Conservation (phyloP, 2,888 invertebrate genomes). For the Pandemis corylana region DNA sequence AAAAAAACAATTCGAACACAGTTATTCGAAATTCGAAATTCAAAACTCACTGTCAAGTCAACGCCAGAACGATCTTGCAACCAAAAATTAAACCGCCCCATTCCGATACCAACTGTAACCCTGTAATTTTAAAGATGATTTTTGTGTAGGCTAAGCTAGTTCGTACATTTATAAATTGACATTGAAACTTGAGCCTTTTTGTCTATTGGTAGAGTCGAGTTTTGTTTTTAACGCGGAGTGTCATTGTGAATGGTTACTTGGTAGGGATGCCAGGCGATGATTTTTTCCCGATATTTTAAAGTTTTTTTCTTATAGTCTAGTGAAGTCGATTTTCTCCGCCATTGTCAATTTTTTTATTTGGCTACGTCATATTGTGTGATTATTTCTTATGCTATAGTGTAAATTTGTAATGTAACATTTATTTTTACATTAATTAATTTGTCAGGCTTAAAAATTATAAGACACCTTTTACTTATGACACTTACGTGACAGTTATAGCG, state of each 20-base stretch:
- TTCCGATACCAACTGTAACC: neutral
- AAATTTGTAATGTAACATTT: too few relatives aligned
- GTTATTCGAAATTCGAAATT: conserved; percentile 36
- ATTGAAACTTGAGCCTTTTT: neutral
- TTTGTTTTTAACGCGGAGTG: conserved; percentile 1
- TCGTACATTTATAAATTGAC: neutral
- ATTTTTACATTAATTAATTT: too few relatives aligned
- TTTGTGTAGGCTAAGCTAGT: neutral
- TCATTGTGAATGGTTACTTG: conserved; percentile 18
- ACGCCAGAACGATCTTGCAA: conserved; percentile 24
- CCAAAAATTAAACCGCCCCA: neutral
- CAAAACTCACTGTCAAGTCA: conserved; percentile 42
- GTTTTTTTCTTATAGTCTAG: neutral
- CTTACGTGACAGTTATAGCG: too few relatives aligned
- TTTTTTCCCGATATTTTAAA: neutral
- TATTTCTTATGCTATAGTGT: too few relatives aligned
- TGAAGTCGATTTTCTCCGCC: too few relatives aligned
- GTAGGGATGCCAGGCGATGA: neutral
- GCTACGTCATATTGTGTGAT: too few relatives aligned
- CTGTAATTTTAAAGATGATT: conserved; percentile 10
- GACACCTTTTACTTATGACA: too few relatives aligned
- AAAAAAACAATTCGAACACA: conserved; percentile 19
- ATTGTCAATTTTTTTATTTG: too few relatives aligned
- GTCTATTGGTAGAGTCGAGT: neutral
- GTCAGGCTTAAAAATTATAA: too few relatives aligned